Evolutionary conservation across 2,113 vertebrate species (phyloP).

Genomic region (Procavia capensis): DNA sequence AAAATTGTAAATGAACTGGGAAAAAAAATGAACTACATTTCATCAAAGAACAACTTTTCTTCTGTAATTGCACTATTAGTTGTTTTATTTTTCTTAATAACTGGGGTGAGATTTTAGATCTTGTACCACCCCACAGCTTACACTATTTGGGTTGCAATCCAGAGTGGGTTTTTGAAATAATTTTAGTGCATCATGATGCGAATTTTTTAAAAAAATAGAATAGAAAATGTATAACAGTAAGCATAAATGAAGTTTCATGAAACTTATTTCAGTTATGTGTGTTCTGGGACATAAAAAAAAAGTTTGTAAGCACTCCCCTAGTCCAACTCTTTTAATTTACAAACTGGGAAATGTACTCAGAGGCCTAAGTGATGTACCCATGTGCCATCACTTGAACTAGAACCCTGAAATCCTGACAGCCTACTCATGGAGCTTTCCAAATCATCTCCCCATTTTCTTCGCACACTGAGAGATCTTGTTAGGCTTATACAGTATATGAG

Average conservation of each 20-base stretch:
- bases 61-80: neutral
- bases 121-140: neutral
- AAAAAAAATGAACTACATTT: neutral
- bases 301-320: neutral
- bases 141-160: neutral
- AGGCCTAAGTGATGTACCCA: neutral
- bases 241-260: neutral
- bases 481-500: rapidly evolving
- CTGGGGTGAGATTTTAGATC: neutral
- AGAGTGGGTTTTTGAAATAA: neutral
- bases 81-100: neutral
- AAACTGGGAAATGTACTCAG: neutral
- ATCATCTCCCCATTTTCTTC: rapidly evolving
- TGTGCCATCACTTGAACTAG: neutral
- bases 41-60: neutral
- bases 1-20: neutral
- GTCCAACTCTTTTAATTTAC: neutral
- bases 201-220: neutral
- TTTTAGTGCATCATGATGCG: neutral
- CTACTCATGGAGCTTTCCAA: neutral
- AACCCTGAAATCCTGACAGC: neutral
- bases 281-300: neutral
- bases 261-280: neutral
- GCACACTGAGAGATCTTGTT: neutral
- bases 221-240: neutral